A percentile compares a stretch with the other conserved stretches of the same genome.
Conservation (phyloP, 2,888 invertebrate genomes). For the Gisinianus flammeolus region DNA sequence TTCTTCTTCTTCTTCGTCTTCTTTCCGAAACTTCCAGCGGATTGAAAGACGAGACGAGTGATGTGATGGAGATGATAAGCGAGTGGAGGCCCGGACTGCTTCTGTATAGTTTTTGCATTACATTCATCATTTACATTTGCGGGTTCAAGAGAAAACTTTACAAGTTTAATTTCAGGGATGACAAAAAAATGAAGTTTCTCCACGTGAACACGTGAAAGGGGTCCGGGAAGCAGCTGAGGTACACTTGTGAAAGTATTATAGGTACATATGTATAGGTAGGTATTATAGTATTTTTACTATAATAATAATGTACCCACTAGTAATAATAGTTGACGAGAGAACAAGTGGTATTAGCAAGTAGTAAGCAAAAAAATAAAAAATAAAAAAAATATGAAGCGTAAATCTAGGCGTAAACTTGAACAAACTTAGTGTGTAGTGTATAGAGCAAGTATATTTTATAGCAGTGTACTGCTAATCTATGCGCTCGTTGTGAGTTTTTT, state of each 20-base stretch:
- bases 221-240: not conserved
- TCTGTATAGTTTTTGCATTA: not conserved
- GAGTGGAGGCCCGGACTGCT: not conserved
- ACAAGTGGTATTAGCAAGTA: not conserved
- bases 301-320: not conserved
- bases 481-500: not conserved
- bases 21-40: not conserved
- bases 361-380: not conserved
- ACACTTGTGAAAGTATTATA: not conserved
- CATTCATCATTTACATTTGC: not conserved
- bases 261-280: not conserved
- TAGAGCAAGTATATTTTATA: not conserved
- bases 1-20: not conserved
- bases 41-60: not conserved
- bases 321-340: not conserved
- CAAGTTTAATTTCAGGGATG: not conserved
- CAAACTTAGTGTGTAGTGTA: not conserved
- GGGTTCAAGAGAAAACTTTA: not conserved
- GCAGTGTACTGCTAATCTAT: not conserved
- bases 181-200: not conserved
- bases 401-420: not conserved
- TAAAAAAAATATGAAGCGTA: not conserved
- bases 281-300: not conserved
- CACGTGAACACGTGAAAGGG: not conserved
- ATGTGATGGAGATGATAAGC: not conserved